Conservation (phyloP, 2,888 invertebrate genomes). For the Amiota mariae region DNA sequence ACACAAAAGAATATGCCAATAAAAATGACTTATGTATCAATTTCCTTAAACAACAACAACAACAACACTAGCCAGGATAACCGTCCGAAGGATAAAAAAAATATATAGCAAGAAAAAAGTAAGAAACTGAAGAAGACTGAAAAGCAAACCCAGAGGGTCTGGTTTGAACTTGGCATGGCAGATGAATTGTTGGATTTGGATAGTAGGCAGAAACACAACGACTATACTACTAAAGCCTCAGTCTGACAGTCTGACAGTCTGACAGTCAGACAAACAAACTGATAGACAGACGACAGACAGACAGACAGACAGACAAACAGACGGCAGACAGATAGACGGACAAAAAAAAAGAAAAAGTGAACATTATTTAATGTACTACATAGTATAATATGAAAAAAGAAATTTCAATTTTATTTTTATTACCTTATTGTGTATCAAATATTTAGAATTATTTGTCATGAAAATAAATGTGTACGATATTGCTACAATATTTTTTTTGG, state of each 20-base stretch:
- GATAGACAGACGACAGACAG: background rate
- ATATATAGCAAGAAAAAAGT: background rate
- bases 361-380: too few relatives aligned
- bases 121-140: background rate
- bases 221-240: too few relatives aligned
- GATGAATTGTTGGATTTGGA: background rate
- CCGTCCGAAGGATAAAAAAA: too few relatives aligned
- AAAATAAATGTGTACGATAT: slow-evolving; percentile 56
- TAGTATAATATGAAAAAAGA: too few relatives aligned
- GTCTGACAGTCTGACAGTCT: slow-evolving; percentile 1
- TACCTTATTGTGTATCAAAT: slow-evolving; percentile 70
- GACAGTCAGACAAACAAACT: background rate
- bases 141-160: background rate
- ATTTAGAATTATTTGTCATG: slow-evolving; percentile 71
- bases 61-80: background rate
- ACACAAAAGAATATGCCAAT: slow-evolving; percentile 67
- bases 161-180: too few relatives aligned
- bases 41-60: slow-evolving; percentile 60
- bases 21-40: slow-evolving; percentile 70
- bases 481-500: background rate
- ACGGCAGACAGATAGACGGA: too few relatives aligned
- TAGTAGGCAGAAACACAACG: background rate
- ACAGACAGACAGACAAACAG: too few relatives aligned
- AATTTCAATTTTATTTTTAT: slow-evolving; percentile 71
- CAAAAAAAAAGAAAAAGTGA: background rate